These are phyloP conservation scores for Epinotia bilunana DNA, from an alignment of 2,888 invertebrate species.

Conservation along the genomic window DNA sequence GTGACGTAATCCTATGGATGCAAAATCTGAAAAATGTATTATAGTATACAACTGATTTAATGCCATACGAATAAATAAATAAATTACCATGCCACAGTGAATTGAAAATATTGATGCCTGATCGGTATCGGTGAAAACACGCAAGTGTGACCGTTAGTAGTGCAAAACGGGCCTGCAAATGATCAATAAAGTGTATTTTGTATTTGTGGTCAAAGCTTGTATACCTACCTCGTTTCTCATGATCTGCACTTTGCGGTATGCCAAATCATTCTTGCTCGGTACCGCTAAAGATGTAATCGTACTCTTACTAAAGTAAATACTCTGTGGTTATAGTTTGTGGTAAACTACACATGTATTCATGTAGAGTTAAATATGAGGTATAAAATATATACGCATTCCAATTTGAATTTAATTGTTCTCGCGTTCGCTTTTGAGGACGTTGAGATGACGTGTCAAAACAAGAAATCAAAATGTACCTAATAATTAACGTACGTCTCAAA, in stretches of 20 bases:
- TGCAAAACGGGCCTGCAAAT: not conserved
- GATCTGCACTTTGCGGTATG: constrained; percentile 16
- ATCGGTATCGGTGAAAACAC: not conserved
- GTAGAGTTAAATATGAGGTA: not conserved
- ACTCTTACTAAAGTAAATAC: constrained; percentile 12
- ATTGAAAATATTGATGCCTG: not conserved
- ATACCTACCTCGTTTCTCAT: not conserved
- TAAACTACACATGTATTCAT: not conserved
- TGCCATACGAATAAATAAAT: too few relatives aligned
- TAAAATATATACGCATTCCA: not conserved
- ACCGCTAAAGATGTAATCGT: not conserved
- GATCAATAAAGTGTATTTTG: not conserved
- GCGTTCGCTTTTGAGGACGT: not conserved
- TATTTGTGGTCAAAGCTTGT: not conserved
- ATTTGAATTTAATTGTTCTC: not conserved
- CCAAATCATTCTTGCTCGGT: not conserved
- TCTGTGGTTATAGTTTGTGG: constrained; percentile 1
- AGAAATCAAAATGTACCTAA: not conserved
- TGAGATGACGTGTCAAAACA: not conserved
- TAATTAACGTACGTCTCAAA: too few relatives aligned
- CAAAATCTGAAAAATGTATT: too few relatives aligned
- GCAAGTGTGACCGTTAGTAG: not conserved
- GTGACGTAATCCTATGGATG: too few relatives aligned
- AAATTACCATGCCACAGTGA: not conserved
- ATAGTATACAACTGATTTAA: too few relatives aligned